These are phyloP conservation scores for Aptenodytes forsteri DNA, from an alignment of 2,113 vertebrate genomes.

Conservation along the genomic window DNA sequence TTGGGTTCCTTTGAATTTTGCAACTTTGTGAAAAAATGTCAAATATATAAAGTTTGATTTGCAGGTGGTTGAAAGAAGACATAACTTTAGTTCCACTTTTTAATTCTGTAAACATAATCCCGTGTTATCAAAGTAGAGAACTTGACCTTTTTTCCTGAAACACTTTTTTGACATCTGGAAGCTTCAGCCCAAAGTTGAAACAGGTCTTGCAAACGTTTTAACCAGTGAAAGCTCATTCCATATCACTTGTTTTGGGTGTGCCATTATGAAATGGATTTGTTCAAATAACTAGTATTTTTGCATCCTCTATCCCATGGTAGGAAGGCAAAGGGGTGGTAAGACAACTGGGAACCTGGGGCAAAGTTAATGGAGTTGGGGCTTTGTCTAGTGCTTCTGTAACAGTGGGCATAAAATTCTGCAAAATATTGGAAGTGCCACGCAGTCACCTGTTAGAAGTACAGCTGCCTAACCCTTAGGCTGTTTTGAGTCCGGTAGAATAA, in stretches of 20 bases:
- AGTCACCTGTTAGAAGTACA: background rate
- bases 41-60: background rate
- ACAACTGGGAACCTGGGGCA: background rate
- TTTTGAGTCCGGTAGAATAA: background rate
- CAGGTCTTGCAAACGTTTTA: background rate
- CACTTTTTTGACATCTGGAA: background rate
- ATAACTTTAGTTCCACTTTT: background rate
- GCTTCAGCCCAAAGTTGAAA: background rate
- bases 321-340: background rate
- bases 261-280: background rate
- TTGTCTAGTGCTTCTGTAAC: background rate
- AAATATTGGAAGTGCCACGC: background rate
- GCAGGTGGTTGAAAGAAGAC: background rate
- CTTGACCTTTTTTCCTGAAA: background rate
- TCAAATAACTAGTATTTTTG: background rate
- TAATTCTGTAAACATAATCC: background rate
- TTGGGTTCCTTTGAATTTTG: background rate
- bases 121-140: background rate
- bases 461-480: background rate
- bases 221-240: background rate
- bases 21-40: background rate
- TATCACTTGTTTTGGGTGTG: background rate
- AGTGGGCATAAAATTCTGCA: background rate
- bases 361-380: background rate
- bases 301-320: background rate